Conservation (phyloP, 2,113 vertebrate species). For the Archilochus colubris region DNA sequence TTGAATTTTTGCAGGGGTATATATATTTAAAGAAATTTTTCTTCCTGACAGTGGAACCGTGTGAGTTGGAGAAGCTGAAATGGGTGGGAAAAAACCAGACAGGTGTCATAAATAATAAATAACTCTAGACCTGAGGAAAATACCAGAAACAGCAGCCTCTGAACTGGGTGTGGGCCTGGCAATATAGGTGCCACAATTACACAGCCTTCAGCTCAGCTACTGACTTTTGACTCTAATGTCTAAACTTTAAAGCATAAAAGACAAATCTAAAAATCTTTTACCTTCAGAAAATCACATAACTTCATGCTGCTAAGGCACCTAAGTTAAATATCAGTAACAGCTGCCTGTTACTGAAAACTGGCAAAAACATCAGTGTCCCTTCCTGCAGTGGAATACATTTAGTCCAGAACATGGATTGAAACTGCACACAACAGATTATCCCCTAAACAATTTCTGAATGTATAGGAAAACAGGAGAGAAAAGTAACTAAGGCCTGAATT, state of each 20-base stretch:
- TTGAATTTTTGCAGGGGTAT: conserved; percentile 85
- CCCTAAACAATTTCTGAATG: not conserved
- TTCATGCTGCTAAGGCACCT: not conserved
- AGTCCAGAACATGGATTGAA: not conserved
- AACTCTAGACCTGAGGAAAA: not conserved
- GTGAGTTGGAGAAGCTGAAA: conserved; percentile 64
- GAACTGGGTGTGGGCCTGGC: not conserved
- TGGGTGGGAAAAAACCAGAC: not conserved
- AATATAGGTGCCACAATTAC: not conserved
- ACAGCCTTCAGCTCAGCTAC: not conserved
- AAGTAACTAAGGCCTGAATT: not conserved
- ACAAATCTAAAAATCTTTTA: not conserved
- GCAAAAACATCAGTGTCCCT: not conserved
- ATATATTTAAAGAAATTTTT: conserved; percentile 85
- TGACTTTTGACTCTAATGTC: not conserved
- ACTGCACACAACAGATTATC: not conserved
- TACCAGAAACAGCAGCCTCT: not conserved
- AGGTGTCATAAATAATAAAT: not conserved
- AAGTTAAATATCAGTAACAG: not conserved
- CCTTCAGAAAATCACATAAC: not conserved
- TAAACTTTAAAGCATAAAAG: not conserved
- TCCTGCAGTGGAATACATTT: not conserved
- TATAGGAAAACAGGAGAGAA: not conserved
- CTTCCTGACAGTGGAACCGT: conserved; percentile 74
- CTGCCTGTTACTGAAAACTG: not conserved